Percentiles rank a stretch among this genome's conserved stretches.
Conservation (phyloP, 2,888 invertebrate species). For the Pachycephus smyrnensis region DNA sequence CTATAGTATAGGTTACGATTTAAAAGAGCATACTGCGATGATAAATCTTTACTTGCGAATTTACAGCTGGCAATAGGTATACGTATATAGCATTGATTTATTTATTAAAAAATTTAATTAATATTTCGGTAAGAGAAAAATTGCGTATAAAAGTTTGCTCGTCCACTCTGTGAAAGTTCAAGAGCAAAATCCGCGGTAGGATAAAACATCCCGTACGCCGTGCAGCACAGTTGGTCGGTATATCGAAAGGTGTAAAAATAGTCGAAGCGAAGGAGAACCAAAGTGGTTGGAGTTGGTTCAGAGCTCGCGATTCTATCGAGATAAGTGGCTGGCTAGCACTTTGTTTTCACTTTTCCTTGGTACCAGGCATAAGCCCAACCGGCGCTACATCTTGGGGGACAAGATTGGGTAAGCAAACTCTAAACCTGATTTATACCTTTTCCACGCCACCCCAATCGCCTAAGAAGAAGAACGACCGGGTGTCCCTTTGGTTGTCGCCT, state of each 20-base stretch:
- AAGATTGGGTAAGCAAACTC: constrained; percentile 10
- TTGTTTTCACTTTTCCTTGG: constrained; percentile 4
- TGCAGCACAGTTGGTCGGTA: background rate
- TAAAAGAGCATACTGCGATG: background rate
- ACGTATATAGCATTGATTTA: background rate
- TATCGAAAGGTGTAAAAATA: background rate
- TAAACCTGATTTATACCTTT: constrained; percentile 8
- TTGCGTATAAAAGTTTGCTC: background rate
- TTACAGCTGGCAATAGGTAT: background rate
- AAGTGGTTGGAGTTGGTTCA: background rate
- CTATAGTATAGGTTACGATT: background rate
- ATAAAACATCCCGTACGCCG: background rate
- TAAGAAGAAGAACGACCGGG: constrained; percentile 8
- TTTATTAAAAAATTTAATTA: background rate
- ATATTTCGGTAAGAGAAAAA: background rate
- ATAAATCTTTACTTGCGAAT: background rate
- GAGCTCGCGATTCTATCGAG: background rate
- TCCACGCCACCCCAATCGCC: constrained; percentile 10
- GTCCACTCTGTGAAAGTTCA: no score
- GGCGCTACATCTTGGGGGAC: background rate
- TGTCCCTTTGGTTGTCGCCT: constrained; percentile 1
- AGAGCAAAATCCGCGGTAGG: background rate
- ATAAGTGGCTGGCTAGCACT: background rate
- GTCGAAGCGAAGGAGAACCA: background rate
- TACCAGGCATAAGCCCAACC: constrained; percentile 1